Base-by-base conservation (phyloP, 2,113 vertebrate genomes). In the Gadus chalcogrammus region DNA sequence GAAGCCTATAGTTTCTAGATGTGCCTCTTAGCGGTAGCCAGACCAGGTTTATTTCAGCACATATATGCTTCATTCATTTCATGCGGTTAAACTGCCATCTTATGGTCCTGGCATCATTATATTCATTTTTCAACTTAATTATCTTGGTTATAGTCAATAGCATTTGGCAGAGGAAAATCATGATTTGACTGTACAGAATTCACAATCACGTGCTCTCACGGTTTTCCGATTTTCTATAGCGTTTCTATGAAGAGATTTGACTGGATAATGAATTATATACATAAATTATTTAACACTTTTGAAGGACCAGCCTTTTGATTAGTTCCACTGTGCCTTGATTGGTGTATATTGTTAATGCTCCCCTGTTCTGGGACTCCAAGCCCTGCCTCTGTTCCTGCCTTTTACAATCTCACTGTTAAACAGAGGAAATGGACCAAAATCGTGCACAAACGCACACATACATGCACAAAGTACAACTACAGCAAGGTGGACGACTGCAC, bases 291-390 rank as follows among this genome's bases (percentile, higher is more conserved):
- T 24, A 52, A 71, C 70, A 76, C 58, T 35, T 73, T 68, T 63
- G 63, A 87, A 81, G 69, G 79, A 88, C 84, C 92, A 93, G 94
- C 93, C 94, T 96, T 94, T 94, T 93, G 84, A 91, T 85, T 88
- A 91, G 87, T 90, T 86, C 88, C 88, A 69, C 83, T 81, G 95
- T 98, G 96, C 95, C 97, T 98, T 98, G 93, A 81, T 81, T 71
- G 20, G 9, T 67, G 76, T 60, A 15, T 68, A 38, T 73, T 35
- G 31, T 35, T 52, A 69, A 68, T 55, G 73, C 28, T 31, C 61
- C 61, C 0, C 5, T 66, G 35, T n/a, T 67, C 9, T 67, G 35
- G 74, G 64, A 20, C 55, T 24, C 15, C 52, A 35, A 35, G 64
- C 15, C 4, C 6, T n/a, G 11, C 24, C 22, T 67, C 28, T 74